These are phyloP conservation scores for Gracilinanus agilis DNA, from an alignment of 2,113 vertebrate genomes.

Conservation along the genomic window DNA sequence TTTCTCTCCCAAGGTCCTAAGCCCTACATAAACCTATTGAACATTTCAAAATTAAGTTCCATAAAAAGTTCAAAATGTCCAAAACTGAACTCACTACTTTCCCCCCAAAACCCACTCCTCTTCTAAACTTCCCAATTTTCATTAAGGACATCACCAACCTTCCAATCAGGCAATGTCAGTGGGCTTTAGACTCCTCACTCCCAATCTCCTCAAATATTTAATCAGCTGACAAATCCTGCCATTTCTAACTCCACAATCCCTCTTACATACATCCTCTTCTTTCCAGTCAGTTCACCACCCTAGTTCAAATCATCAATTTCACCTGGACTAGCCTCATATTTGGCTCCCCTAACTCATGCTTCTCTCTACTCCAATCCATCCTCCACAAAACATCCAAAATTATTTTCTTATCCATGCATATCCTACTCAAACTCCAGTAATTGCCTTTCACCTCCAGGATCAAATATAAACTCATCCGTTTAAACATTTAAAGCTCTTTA, in stretches of 20 bases:
- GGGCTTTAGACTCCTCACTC: neutral
- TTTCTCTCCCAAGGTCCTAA: too few species aligned
- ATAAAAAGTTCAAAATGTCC: neutral
- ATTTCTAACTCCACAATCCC: neutral
- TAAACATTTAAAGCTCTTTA: neutral
- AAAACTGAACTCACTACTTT: neutral
- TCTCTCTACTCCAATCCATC: neutral
- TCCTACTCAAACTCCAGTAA: neutral
- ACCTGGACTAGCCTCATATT: neutral
- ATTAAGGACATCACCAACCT: neutral
- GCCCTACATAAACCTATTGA: too few species aligned
- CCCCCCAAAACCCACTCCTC: neutral
- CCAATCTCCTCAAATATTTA: neutral
- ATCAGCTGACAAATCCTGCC: neutral
- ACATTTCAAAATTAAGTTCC: neutral
- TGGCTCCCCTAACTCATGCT: neutral
- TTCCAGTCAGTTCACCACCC: neutral
- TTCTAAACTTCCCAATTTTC: neutral
- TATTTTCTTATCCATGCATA: neutral
- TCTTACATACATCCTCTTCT: neutral
- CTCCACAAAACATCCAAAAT: neutral
- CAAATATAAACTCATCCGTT: neutral
- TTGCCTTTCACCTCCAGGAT: neutral
- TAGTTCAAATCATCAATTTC: neutral
- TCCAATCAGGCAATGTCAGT: neutral